These are phyloP conservation scores for Drosophila novamexicana DNA, from an alignment of 1,140 invertebrate genomes.

Conservation along the genomic window DNA sequence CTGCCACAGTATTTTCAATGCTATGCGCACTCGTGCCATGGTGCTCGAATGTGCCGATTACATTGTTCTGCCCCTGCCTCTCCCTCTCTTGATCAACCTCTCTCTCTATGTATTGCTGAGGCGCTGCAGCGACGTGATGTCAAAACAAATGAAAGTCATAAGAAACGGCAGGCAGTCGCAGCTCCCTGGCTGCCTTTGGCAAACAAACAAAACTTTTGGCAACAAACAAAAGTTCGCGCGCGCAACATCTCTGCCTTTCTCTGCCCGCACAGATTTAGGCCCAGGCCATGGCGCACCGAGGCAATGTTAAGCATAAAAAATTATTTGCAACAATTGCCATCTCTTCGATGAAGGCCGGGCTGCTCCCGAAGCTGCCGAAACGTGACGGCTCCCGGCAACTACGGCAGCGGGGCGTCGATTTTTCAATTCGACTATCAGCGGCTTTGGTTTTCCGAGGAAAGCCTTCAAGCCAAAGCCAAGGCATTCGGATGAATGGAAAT, in stretches of 20 bases:
- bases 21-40: slow-evolving; percentile 46
- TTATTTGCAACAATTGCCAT: slow-evolving; percentile 82
- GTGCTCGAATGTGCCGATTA: slow-evolving; percentile 63
- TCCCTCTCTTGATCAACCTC: background rate
- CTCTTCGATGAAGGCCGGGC: slow-evolving; percentile 42
- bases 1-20: slow-evolving; percentile 14
- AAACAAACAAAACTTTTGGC: slow-evolving; percentile 77
- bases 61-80: slow-evolving; percentile 2
- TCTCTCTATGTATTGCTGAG: slow-evolving; percentile 4
- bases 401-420: slow-evolving; percentile 46
- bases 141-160: slow-evolving; percentile 81
- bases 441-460: slow-evolving; percentile 62
- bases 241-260: background rate
- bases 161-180: slow-evolving; percentile 54
- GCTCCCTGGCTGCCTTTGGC: slow-evolving; percentile 46
- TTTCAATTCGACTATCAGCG: slow-evolving; percentile 58
- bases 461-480: slow-evolving; percentile 13
- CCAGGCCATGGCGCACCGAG: slow-evolving; percentile 19
- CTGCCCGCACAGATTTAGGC: slow-evolving; percentile 10
- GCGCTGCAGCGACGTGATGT: slow-evolving; percentile 72
- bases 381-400: slow-evolving; percentile 67
- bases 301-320: slow-evolving; percentile 73
- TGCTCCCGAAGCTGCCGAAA: slow-evolving; percentile 42
- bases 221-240: slow-evolving; percentile 64
- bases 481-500: slow-evolving; percentile 28